These are phyloP conservation scores for Conus ventricosus DNA, from an alignment of 1,140 invertebrate genomes.

Conservation along the genomic window DNA sequence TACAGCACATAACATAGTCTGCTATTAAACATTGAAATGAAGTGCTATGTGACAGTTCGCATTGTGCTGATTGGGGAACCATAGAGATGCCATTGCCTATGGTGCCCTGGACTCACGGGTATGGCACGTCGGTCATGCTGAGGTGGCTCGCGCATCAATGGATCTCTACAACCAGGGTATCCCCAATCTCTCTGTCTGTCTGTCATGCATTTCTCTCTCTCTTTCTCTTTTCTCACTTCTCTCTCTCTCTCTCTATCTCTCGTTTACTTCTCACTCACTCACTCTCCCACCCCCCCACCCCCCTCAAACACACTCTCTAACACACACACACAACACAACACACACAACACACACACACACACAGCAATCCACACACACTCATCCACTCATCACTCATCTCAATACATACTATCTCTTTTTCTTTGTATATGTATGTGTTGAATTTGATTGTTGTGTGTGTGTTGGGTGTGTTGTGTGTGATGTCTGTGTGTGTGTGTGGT, in stretches of 20 bases:
- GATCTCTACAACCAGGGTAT: slow-evolving; percentile 67
- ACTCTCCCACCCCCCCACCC: background rate
- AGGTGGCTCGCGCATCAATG: slow-evolving; percentile 76
- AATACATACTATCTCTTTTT: no score
- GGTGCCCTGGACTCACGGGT: slow-evolving; percentile 78
- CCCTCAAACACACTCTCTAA: background rate
- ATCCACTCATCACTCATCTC: no score
- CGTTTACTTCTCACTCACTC: background rate
- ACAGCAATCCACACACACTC: no score
- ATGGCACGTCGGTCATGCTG: slow-evolving; percentile 78
- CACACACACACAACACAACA: slow-evolving; percentile 10
- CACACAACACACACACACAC: no score
- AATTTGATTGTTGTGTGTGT: no score
- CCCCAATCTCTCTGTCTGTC: background rate
- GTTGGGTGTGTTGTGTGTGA: no score
- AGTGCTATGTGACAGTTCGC: slow-evolving; percentile 69
- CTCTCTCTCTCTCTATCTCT: background rate
- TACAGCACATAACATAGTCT: no score
- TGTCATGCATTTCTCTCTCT: background rate
- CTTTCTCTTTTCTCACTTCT: no score
- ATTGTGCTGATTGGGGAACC: slow-evolving; percentile 80
- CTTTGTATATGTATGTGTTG: no score
- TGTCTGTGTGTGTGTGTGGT: no score
- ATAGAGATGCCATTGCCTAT: slow-evolving; percentile 79
- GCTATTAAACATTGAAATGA: no score